phyloP scores from a whole-genome alignment of 2,888 invertebrate genomes.

The Euplexia lucipara region DNA sequence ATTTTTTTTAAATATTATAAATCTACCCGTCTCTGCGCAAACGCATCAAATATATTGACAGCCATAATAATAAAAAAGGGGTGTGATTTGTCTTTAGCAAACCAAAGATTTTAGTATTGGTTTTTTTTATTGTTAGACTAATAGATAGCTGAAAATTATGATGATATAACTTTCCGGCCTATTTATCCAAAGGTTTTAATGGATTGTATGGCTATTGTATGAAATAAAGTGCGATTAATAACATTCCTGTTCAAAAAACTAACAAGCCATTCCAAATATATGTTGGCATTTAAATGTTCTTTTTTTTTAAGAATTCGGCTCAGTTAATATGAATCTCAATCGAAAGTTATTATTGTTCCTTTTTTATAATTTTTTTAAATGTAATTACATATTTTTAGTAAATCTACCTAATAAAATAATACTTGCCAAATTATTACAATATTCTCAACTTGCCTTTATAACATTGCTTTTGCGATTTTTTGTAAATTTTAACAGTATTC shows the following conservation, averaged over 20 bases:
- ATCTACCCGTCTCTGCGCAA: conserved; percentile 25
- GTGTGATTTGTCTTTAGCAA: conserved; percentile 72
- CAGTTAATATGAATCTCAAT: conserved; percentile 64
- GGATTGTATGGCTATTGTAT: conserved; percentile 10
- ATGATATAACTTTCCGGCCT: conserved; percentile 33
- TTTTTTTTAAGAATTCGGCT: conserved; percentile 55
- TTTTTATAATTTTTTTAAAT: conserved; percentile 42
- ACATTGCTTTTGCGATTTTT: conserved; percentile 22
- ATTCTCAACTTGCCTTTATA: conserved; percentile 56
- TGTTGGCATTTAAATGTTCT: conserved; percentile 56
- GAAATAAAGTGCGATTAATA: conserved; percentile 39
- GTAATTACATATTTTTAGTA: conserved; percentile 51
- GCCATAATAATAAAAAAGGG: conserved; percentile 64
- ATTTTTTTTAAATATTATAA: background rate
- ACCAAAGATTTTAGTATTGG: conserved; percentile 81
- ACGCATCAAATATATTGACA: conserved; percentile 36
- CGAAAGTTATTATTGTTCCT: conserved; percentile 52
- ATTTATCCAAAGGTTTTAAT: conserved; percentile 22
- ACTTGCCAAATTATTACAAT: conserved; percentile 64
- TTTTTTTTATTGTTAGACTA: conserved; percentile 58
- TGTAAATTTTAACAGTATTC: conserved; percentile 14
- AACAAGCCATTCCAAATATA: conserved; percentile 63
- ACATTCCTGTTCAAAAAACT: conserved; percentile 61
- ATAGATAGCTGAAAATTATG: conserved; percentile 49
- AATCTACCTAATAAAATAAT: conserved; percentile 39